Base-by-base conservation (phyloP, 2,797 vertebrate genomes). In the Leptoclinus maculatus region DNA sequence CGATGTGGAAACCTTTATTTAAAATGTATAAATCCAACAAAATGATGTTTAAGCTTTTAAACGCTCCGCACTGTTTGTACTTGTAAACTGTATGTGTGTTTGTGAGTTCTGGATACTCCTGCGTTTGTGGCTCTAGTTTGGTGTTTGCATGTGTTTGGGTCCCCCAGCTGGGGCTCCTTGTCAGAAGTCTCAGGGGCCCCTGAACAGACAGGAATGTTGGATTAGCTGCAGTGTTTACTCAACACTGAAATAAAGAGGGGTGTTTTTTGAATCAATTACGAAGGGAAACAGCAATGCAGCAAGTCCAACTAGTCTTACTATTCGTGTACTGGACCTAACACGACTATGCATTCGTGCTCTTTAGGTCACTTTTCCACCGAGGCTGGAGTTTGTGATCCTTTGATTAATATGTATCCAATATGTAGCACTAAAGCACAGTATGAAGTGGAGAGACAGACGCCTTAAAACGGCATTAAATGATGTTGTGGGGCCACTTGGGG, bases 21-120 rank as follows among this genome's bases (percentile, higher is more conserved):
- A n/a, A n/a, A n/a, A n/a, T n/a, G n/a, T n/a, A n/a, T n/a, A 68
- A 77, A 86, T 79, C 69, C 51, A 58, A 56, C 32, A 41, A 66
- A 76, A 79, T 59, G 3, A 73, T 10, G 51, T 66, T 54, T 62
- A 71, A 72, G 54, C 32, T 79, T 39, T 75, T 54, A 58, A 76
- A 56, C 34, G 45, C n/a, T 17, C 36, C 2, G 8, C 5, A 5
- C 29, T 39, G 10, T 66, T 39, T 69, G 54, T 34, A 2, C 23
- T 17, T 53, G 25, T 1, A 65, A 45, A 39, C 3, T 39, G 25
- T 32, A 0, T 74, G 5, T 7, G 29, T 54, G 56, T 41, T 17
- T 62, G 29, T 32, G 59, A 47, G 38, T 11, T 64, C n/a, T 29
- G 19, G 27, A 34, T 32, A 2, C 34, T 45, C 32, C 8, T 72